These are phyloP conservation scores for Capromys pilorides DNA, from an alignment of 2,797 vertebrate species.

Conservation along the genomic window DNA sequence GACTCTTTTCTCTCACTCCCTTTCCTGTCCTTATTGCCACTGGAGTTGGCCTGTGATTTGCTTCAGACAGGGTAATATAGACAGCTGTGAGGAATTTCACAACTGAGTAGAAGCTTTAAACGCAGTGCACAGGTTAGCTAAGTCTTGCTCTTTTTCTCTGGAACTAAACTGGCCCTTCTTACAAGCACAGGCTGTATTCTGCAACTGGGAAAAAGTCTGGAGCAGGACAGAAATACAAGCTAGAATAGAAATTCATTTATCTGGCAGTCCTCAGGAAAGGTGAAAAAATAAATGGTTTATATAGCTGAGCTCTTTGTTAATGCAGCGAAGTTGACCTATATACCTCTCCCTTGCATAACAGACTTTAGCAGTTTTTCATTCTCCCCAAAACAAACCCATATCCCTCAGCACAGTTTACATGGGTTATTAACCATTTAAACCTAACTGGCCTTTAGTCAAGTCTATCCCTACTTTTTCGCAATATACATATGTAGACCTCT, in stretches of 20 bases:
- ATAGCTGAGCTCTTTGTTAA: neutral
- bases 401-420: too few species aligned
- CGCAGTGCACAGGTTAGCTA: too few species aligned
- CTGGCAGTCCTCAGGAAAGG: neutral
- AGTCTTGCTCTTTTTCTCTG: neutral
- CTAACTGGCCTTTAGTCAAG: neutral
- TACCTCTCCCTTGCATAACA: neutral
- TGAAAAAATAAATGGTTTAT: neutral
- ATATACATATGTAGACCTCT: neutral
- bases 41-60: neutral
- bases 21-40: neutral
- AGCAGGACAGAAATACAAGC: neutral
- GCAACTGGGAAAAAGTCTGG: neutral
- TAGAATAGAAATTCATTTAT: neutral
- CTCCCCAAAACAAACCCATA: neutral
- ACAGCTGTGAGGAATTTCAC: neutral
- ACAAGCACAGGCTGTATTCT: neutral
- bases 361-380: neutral
- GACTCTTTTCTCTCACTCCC: neutral
- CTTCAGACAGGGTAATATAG: neutral
- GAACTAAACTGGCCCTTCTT: neutral
- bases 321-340: neutral
- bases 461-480: neutral
- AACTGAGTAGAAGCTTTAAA: neutral
- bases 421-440: neutral